Evolutionary conservation across 2,888 invertebrate genomes (phyloP), one percentile per base, ranked within the genome.

Genomic region (Eueremaeus valkanovi): DNA sequence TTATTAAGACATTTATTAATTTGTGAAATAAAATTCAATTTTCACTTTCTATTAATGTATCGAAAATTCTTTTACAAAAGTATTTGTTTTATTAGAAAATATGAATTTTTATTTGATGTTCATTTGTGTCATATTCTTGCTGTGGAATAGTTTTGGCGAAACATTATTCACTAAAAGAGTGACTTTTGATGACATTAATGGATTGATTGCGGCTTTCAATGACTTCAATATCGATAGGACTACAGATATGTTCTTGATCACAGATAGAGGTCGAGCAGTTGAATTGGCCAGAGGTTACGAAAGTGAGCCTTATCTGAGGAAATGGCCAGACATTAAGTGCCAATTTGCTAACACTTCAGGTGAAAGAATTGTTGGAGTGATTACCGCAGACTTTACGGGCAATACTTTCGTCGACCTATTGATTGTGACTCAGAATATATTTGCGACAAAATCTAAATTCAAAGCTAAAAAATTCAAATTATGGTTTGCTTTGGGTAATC

Each of bases 181-280:
- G 18, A 8, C 58, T 24, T 66, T 75, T 33, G 58, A 55, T 13
- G 21, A 24, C 13, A 49, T 75, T 9, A 18, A 75, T 49, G 76
- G 74, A 31, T 21, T 76, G 24, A 90, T 95, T 73, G 92, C 93
- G 76, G 96, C 96, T 0, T 97, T 95, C 85, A 96, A 95, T 2
- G 96, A 97, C 84, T 95, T 95, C 81, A 92, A 97, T 85, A 93
- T 94, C 0, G 96, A 97, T 83, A 95, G 95, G 85, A 84, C 93
- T 73, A 95, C 95, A 0, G 97, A 97, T 84, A 88, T 95, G 27
- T 94, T 96, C 84, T 88, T 95, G 72, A 86, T 93, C 24, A 86
- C 88, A 78, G 78, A 81, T 42, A 86, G 90, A 80, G 87, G 86
- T 63, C 88, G 86, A 73, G 88, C 86, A 0, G 83, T 94, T 6